A percentile compares a stretch with the other conserved stretches of the same genome.
Evolutionary conservation across 1,140 invertebrate species (phyloP).

Genomic region (Papilio glaucus): DNA sequence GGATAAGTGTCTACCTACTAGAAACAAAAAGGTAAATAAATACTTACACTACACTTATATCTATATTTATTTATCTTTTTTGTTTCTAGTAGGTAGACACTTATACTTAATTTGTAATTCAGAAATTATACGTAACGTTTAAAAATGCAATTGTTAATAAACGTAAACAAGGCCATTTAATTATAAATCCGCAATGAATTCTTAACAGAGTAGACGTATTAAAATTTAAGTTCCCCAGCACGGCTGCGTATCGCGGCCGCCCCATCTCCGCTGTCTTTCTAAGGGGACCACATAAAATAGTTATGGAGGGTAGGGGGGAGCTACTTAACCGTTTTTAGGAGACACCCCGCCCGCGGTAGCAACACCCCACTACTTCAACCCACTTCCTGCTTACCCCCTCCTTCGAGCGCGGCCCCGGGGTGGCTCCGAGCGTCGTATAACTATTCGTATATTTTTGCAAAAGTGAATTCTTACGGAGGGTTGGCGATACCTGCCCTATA

Average conservation of each 20-base stretch:
- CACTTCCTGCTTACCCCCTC: conserved; percentile 66
- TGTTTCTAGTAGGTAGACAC: too few species aligned
- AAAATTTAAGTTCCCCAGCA: conserved; percentile 77
- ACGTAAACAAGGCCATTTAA: conserved; percentile 71
- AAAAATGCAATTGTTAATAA: not conserved
- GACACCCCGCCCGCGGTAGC: conserved; percentile 72
- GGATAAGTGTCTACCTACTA: too few species aligned
- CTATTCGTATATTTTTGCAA: conserved; percentile 81
- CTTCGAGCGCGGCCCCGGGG: conserved; percentile 40
- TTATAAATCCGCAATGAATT: conserved; percentile 80
- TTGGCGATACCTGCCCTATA: conserved; percentile 71
- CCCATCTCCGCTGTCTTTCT: conserved; percentile 80
- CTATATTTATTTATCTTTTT: too few species aligned
- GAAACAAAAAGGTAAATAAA: too few species aligned
- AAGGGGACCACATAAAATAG: conserved; percentile 83
- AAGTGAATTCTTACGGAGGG: conserved; percentile 75
- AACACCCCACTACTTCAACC: conserved; percentile 71
- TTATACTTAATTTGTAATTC: too few species aligned
- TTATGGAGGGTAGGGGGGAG: conserved; percentile 79
- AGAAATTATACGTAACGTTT: too few species aligned
- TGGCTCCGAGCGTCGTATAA: conserved; percentile 58
- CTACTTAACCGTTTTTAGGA: conserved; percentile 83
- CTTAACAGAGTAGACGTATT: conserved; percentile 78
- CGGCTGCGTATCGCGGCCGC: conserved; percentile 68
- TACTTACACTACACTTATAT: too few species aligned